Evolutionary conservation across 2,888 invertebrate species (phyloP).

Genomic region (Brassicogethes aeneus): DNA sequence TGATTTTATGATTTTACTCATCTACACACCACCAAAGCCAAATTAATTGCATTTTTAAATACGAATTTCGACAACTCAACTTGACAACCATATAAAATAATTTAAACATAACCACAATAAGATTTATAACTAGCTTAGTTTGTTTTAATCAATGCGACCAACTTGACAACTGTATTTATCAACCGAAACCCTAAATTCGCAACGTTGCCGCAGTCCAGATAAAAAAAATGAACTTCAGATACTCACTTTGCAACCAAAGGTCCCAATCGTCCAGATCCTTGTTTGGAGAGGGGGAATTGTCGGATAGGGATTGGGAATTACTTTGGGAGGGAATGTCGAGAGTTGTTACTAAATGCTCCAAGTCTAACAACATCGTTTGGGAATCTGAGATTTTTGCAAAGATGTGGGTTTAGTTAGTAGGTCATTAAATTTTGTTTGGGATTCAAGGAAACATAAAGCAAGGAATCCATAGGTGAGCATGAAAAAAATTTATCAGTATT

Average conservation of each 20-base stretch:
- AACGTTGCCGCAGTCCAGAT: too few species aligned
- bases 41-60: too few species aligned
- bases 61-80: too few species aligned
- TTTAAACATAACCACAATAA: too few species aligned
- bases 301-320: constrained; percentile 9
- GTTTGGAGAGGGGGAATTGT: constrained; percentile 20
- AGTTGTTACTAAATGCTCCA: constrained; percentile 45
- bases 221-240: too few species aligned
- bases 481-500: constrained; percentile 23
- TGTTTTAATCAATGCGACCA: too few species aligned
- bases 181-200: too few species aligned
- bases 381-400: constrained; percentile 29
- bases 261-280: constrained; percentile 35
- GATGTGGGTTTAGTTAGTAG: constrained; percentile 16
- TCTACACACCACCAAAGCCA: too few species aligned
- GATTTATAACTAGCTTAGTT: too few species aligned
- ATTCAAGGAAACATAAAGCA: constrained; percentile 25
- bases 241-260: constrained; percentile 35
- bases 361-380: constrained; percentile 46
- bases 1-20: too few species aligned
- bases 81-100: too few species aligned
- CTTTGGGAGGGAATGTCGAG: constrained; percentile 28
- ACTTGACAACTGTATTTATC: too few species aligned
- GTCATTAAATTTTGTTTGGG: constrained; percentile 25
- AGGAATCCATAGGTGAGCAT: constrained; percentile 32